These are phyloP conservation scores for Gracilinanus agilis DNA, from an alignment of 2,113 vertebrate species.

Conservation along the genomic window DNA sequence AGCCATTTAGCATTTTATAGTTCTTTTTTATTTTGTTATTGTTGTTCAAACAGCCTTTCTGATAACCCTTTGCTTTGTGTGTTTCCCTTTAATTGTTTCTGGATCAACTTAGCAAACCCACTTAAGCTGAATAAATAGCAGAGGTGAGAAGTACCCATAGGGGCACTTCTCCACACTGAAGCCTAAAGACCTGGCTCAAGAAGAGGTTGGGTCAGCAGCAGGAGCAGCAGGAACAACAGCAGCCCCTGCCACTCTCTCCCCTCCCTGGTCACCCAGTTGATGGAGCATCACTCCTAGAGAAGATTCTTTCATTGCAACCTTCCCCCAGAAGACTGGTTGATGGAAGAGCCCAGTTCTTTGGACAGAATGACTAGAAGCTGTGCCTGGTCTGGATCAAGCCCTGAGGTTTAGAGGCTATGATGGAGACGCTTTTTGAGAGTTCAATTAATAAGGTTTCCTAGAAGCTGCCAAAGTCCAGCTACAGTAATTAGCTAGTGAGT, in stretches of 20 bases:
- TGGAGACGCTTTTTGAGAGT: conserved; percentile 62
- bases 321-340: conserved; percentile 1
- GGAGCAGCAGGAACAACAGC: background rate
- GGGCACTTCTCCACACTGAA: background rate
- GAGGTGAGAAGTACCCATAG: background rate
- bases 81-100: background rate
- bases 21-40: background rate
- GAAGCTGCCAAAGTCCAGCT: conserved; percentile 73
- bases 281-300: background rate
- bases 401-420: conserved; percentile 35
- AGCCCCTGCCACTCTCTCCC: background rate
- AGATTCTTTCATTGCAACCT: conserved; percentile 9
- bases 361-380: conserved; percentile 38
- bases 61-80: background rate
- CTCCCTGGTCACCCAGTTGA: conserved; percentile 14
- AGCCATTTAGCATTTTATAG: background rate
- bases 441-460: conserved; percentile 75
- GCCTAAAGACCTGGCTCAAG: background rate
- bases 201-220: conserved; percentile 31
- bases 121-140: background rate
- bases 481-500: conserved; percentile 73
- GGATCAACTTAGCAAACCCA: background rate
- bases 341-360: conserved; percentile 30
- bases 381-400: conserved; percentile 35
- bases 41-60: background rate